Evolutionary conservation across 2,113 vertebrate species (phyloP), one percentile per base, ranked within the genome.

Genomic region (Hirundichthys speculiger): DNA sequence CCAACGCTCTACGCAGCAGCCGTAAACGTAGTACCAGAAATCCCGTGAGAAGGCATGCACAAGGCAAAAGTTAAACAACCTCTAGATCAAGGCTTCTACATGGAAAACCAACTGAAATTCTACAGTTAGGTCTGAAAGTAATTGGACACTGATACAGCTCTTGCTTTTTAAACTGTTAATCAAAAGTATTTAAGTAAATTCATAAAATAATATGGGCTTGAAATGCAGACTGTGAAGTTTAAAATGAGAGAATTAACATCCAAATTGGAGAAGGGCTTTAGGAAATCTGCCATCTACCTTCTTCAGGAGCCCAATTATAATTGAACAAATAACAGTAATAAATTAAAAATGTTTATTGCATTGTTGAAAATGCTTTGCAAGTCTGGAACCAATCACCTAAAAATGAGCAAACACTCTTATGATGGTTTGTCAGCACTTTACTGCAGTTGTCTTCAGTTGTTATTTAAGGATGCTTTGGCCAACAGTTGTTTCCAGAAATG

Each of bases 21-120:
- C 80, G 60, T 2, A 78, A 93, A 46, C 89, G 90, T 10, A 93
- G 85, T 63, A 79, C 89, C 57, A 89, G 90, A 49, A 80, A 89
- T 65, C 83, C 84, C 1, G 25, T 47, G 15, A 49, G 54, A 48
- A 77, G 13, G 46, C 79, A 47, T 13, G 8, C 34, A 48, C 27
- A 67, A 4, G 57, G 43, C 34, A 83, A 59, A 66, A 91, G 85
- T 59, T 88, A 64, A 75, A 81, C 2, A 55, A 12, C 18, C 53
- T 20, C 42, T 12, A 22, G 13, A 24, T 53, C 30, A 69, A 16
- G 19, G 19, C 16, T 19, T 67, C 41, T 3, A 49, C 14, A 2
- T 10, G 15, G 13, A 39, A 1, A 16, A 54, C 30, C 13, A 53
- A 42, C 3, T 20, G 0, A 65, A n/a, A 16, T 55, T 1, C 54